Evolutionary conservation across 2,888 invertebrate genomes (phyloP).

Genomic region (Ecliptopera silaceata): DNA sequence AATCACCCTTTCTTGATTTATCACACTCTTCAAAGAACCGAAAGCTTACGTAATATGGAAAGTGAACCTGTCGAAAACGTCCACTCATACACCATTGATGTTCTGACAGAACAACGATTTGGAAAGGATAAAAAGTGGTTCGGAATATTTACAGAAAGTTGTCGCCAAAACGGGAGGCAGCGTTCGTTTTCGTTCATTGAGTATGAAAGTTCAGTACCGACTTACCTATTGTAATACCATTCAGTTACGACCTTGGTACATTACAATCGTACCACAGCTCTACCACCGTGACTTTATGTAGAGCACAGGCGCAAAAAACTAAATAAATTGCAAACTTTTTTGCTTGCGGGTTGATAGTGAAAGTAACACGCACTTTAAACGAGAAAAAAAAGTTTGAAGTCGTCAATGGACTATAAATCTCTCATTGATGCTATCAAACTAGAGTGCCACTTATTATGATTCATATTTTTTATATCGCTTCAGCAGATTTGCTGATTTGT

Average conservation of each 20-base stretch:
- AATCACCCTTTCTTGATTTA: conserved; percentile 60
- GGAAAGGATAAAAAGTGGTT: conserved; percentile 77
- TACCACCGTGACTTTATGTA: conserved; percentile 64
- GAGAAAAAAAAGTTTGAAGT: conserved; percentile 42
- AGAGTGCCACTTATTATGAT: conserved; percentile 17
- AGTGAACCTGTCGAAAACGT: conserved; percentile 64
- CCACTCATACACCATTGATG: conserved; percentile 68
- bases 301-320: conserved; percentile 61
- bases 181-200: conserved; percentile 76
- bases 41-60: conserved; percentile 67
- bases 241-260: conserved; percentile 74
- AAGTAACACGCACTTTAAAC: conserved; percentile 50
- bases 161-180: conserved; percentile 70
- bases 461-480: conserved; percentile 49
- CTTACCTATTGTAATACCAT: conserved; percentile 65
- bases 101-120: conserved; percentile 69
- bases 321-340: conserved; percentile 67
- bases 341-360: conserved; percentile 64
- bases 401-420: conserved; percentile 37
- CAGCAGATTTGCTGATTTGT: conserved; percentile 43
- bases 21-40: conserved; percentile 52
- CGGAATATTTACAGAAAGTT: conserved; percentile 72
- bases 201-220: conserved; percentile 61
- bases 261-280: conserved; percentile 53
- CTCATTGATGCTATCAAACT: conserved; percentile 40